Base-by-base conservation (phyloP, 2,888 invertebrate genomes). In the Tineola bisselliella region DNA sequence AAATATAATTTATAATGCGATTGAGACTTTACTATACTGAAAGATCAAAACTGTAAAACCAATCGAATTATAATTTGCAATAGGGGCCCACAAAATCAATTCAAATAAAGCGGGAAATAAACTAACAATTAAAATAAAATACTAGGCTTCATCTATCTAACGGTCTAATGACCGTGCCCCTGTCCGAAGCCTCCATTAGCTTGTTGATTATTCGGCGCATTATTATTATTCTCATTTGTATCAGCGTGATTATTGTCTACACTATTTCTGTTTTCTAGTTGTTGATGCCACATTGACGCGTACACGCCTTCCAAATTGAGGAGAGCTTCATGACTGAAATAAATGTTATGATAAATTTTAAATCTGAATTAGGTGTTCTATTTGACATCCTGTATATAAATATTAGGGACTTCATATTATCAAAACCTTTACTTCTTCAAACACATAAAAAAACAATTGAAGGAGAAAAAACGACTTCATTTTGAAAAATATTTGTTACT, bases 251-350 rank as follows among this genome's bases (percentile, higher is more conserved):
- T 38, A n/a, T 17, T 71, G 56, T 65, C 69, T 58, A 66, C 69
- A 17, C 76, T 78, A 63, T 81, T 81, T 62, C 87, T 77, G 61
- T 84, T 90, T 69, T 92, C 91, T 8, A 94, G 79, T 70, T 98
- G 98, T 66, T 96, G 93, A 66, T 92, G 91, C 98, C 98, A 98
- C 98, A 98, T 98, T 25, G 91, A 89, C 0, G 94, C 90, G 82
- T 98, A 98, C 59, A 93, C 80, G 3, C 96, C 96, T 64, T 89
- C 90, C 68, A 86, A 84, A 0, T 86, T 84, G 57, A 94, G 76
- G 4, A 95, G 83, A 58, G 91, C 89, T 63, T 92, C 92, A 77
- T 95, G 95, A 60, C 94, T 94, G 79, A 44, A 88, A 84, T 64
- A 64, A 64, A 65, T 58, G 63, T 52, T 48, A 54, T n/a, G n/a